Percentiles rank a stretch among this genome's conserved stretches.
These are phyloP conservation scores for Bambusicola thoracicus DNA, from an alignment of 2,113 vertebrate species.

Conservation along the genomic window DNA sequence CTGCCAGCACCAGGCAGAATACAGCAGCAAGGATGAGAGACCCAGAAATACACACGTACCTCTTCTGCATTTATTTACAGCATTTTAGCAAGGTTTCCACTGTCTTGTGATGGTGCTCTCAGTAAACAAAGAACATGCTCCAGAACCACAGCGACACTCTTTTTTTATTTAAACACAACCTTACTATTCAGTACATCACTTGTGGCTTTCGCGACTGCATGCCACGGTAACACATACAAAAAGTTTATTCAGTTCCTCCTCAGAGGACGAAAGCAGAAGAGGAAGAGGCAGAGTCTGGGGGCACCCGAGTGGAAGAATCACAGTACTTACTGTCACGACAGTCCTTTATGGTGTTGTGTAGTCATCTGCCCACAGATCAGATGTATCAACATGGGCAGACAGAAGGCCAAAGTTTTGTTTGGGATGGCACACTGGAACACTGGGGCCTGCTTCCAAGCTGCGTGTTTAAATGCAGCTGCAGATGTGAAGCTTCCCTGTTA, in stretches of 20 bases:
- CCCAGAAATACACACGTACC: not conserved
- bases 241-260: not conserved
- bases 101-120: not conserved
- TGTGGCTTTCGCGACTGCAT: not conserved
- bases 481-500: fast-evolving
- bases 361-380: not conserved
- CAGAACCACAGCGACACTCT: not conserved
- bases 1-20: not conserved
- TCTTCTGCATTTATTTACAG: not conserved
- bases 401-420: not conserved
- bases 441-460: not conserved
- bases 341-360: fast-evolving
- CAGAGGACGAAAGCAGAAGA: not conserved
- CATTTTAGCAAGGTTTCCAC: not conserved
- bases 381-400: not conserved
- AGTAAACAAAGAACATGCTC: not conserved
- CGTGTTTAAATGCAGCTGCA: not conserved
- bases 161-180: not conserved
- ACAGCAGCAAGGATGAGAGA: not conserved
- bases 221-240: not conserved
- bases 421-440: not conserved
- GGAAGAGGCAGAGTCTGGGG: not conserved
- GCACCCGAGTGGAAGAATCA: not conserved
- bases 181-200: not conserved
- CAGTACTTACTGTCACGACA: not conserved